Percentiles rank a stretch among this genome's conserved stretches.
phyloP scores from a whole-genome alignment of 2,888 invertebrate genomes.

The Eurytoma californica region DNA sequence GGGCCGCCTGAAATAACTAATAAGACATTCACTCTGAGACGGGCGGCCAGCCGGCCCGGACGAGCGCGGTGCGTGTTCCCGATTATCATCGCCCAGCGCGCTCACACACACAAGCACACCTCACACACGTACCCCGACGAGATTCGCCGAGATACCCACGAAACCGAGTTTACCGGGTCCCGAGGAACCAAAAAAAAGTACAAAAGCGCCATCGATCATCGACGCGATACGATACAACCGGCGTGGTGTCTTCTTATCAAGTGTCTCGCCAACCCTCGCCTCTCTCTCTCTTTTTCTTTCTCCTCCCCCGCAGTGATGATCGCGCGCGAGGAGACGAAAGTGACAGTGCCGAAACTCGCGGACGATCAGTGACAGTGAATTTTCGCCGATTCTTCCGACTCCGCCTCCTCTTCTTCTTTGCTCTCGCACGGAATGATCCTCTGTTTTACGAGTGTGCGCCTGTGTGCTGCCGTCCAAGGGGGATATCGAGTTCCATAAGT shows the following conservation, averaged over 20 bases:
- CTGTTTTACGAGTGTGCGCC: no score
- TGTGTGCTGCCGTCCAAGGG: no score
- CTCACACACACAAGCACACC: slow-evolving; percentile 30
- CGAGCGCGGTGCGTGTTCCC: slow-evolving; percentile 73
- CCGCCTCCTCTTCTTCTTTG: no score
- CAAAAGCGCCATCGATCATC: background rate
- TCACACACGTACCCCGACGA: background rate
- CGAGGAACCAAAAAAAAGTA: background rate
- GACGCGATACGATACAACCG: background rate
- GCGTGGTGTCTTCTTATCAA: background rate
- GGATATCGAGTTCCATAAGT: no score
- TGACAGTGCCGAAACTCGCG: slow-evolving; percentile 28
- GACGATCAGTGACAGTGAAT: background rate
- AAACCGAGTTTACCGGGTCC: background rate
- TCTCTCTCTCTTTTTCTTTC: background rate
- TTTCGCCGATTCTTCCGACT: background rate
- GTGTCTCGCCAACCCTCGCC: background rate
- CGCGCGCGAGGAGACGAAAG: background rate
- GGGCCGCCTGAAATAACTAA: slow-evolving; percentile 74
- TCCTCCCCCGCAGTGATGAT: background rate
- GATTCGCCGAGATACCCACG: background rate
- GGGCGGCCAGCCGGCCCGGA: slow-evolving; percentile 75
- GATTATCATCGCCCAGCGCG: slow-evolving; percentile 20
- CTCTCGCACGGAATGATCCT: no score
- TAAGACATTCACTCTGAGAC: slow-evolving; percentile 75